These are phyloP conservation scores for Bucco capensis DNA, from an alignment of 2,113 vertebrate species.

Conservation along the genomic window DNA sequence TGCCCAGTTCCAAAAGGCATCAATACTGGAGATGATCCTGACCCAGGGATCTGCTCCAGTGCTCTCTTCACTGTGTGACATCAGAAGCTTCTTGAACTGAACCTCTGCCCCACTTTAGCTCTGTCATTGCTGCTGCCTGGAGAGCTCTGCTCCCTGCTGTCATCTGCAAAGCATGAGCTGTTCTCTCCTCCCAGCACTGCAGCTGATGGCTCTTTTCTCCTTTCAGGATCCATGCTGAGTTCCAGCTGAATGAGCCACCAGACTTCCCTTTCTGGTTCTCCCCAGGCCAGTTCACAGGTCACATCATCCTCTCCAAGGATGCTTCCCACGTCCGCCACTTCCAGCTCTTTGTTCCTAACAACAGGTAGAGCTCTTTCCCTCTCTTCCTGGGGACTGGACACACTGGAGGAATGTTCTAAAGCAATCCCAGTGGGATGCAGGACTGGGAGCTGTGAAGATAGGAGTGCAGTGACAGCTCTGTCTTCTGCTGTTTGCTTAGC, in stretches of 20 bases:
- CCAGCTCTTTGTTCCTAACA: conserved; percentile 88
- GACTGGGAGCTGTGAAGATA: not conserved
- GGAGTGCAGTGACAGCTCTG: not conserved
- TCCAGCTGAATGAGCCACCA: conserved; percentile 94
- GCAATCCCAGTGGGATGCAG: not conserved
- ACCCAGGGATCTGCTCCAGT: not conserved
- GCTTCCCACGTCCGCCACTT: conserved; percentile 89
- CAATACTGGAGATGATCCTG: not conserved
- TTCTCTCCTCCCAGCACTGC: not conserved
- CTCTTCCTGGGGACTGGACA: not conserved
- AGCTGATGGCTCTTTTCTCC: not conserved
- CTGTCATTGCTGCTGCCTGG: not conserved
- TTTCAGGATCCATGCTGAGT: conserved; percentile 93
- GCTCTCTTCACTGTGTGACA: not conserved
- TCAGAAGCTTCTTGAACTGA: not conserved
- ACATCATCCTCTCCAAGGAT: conserved; percentile 90
- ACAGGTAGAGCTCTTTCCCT: conserved; percentile 73
- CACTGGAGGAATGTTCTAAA: not conserved
- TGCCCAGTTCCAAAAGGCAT: not conserved
- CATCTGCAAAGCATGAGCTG: not conserved
- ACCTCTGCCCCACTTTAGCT: not conserved
- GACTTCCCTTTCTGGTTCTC: conserved; percentile 98
- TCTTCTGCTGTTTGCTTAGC: not conserved
- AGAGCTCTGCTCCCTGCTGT: not conserved
- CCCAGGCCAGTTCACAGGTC: conserved; percentile 92